Conservation (phyloP, 1,140 invertebrate genomes). For the Nephotettix cincticeps region DNA sequence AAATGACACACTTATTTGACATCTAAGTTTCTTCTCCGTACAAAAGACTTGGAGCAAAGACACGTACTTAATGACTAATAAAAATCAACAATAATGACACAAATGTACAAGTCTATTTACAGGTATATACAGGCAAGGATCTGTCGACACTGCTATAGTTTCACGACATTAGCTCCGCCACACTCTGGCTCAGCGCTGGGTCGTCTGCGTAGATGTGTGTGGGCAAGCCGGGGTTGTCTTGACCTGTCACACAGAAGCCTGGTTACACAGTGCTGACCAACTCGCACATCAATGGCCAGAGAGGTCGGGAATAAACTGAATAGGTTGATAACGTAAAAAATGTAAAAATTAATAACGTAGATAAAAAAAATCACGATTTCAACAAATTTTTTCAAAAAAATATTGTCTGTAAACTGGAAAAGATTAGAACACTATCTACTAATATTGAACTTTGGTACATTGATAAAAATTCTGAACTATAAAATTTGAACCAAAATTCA, state of each 20-base stretch:
- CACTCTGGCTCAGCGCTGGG: conserved; percentile 36
- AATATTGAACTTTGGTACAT: too few species aligned
- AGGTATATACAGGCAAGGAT: background rate
- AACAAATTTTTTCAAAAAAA: too few species aligned
- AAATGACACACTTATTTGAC: background rate
- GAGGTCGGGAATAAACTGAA: too few species aligned
- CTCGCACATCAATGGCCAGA: too few species aligned
- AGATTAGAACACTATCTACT: too few species aligned
- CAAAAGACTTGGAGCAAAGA: background rate
- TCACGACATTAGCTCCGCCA: conserved; percentile 25
- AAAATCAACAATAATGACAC: background rate
- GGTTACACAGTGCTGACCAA: too few species aligned
- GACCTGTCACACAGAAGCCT: conserved; percentile 22
- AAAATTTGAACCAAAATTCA: too few species aligned
- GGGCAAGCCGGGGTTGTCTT: conserved; percentile 35
- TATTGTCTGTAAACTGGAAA: too few species aligned
- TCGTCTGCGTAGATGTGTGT: conserved; percentile 39
- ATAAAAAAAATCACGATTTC: too few species aligned
- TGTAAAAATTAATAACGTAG: too few species aligned
- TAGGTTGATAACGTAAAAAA: too few species aligned
- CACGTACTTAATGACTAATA: background rate
- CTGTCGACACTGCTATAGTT: background rate
- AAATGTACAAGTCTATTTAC: conserved; percentile 6
- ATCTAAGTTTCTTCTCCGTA: background rate
- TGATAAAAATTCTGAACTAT: too few species aligned